A percentile compares a stretch with the other conserved stretches of the same genome.
Conservation (phyloP, 2,113 vertebrate genomes). For the Oenanthe melanoleuca region DNA sequence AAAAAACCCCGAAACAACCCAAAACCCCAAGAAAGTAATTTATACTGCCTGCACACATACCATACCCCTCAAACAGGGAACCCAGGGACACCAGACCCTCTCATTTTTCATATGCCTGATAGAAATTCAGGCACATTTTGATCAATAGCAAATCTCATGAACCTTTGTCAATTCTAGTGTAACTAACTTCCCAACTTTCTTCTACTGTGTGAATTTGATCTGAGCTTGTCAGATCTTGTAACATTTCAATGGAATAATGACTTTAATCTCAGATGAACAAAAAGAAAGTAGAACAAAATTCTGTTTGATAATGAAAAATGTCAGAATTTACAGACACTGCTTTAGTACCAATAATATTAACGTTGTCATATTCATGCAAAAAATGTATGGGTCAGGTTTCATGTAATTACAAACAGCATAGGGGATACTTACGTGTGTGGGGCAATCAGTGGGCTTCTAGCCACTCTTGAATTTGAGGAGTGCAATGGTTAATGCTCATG, state of each 20-base stretch:
- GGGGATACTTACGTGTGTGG: not conserved
- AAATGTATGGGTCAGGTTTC: not conserved
- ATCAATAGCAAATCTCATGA: not conserved
- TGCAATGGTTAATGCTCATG: accelerated
- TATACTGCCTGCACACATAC: not conserved
- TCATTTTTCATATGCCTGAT: not conserved
- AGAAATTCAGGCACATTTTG: not conserved
- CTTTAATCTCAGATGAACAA: not conserved
- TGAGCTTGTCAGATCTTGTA: not conserved
- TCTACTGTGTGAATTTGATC: not conserved
- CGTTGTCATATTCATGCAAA: not conserved
- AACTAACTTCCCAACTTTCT: not conserved
- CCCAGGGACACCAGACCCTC: not conserved
- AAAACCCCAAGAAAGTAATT: not conserved
- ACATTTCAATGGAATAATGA: not conserved
- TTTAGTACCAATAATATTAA: not conserved
- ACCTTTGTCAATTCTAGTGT: not conserved
- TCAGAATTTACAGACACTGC: not conserved
- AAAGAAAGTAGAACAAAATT: not conserved
- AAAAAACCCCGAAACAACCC: not conserved
- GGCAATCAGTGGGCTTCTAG: not conserved
- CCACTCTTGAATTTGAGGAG: not conserved
- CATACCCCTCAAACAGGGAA: not conserved
- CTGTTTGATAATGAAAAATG: not conserved
- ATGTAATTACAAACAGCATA: not conserved